phyloP scores from a whole-genome alignment of 2,797 vertebrate genomes.

The Bucorvus abyssinicus region DNA sequence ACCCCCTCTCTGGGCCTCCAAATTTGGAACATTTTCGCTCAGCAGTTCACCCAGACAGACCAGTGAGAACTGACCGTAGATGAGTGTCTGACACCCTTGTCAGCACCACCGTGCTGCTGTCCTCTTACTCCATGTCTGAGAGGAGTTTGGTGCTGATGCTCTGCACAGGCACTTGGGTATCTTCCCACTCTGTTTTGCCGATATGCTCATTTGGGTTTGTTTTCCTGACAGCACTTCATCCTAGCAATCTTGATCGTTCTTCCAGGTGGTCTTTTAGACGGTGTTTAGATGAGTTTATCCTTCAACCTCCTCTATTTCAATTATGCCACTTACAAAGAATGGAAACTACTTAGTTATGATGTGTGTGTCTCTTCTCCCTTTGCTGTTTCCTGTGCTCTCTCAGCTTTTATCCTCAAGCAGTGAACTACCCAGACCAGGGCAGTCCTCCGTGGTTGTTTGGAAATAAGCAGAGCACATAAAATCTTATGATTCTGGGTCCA shows the following conservation, averaged over 20 bases:
- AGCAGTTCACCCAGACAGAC: neutral
- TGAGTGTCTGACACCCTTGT: neutral
- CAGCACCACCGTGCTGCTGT: neutral
- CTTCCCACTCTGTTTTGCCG: neutral
- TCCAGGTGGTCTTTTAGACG: slow-evolving; percentile 3
- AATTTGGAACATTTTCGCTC: slow-evolving; percentile 15
- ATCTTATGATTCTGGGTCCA: slow-evolving; percentile 48
- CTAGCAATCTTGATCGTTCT: neutral
- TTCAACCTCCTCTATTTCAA: neutral
- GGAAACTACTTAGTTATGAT: neutral
- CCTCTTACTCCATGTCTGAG: neutral
- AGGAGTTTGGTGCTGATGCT: neutral
- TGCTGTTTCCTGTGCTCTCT: neutral
- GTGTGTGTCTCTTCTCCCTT: neutral
- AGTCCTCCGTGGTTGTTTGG: neutral
- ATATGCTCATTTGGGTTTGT: neutral
- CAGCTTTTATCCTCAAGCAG: neutral
- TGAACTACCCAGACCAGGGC: neutral
- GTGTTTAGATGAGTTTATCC: neutral
- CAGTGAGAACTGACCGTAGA: neutral
- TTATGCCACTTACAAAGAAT: neutral
- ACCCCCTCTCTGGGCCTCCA: neutral
- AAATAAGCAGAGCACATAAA: neutral
- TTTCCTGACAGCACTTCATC: neutral
- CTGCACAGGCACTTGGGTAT: neutral